These are phyloP conservation scores for Falco peregrinus DNA, from an alignment of 2,797 vertebrate genomes.

Conservation along the genomic window DNA sequence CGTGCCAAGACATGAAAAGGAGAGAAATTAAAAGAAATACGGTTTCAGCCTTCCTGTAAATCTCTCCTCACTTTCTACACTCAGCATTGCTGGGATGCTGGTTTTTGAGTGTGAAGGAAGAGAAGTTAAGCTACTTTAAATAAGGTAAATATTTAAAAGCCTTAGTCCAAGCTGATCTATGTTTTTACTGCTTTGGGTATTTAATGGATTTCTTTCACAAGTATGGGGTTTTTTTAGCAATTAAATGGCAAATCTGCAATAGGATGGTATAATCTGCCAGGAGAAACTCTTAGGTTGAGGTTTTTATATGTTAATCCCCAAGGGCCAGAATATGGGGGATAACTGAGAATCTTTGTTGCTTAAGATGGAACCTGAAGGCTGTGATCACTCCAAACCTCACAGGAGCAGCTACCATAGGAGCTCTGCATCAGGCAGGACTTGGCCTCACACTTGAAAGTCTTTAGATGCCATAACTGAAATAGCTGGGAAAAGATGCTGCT, in stretches of 20 bases:
- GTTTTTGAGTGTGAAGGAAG: background rate
- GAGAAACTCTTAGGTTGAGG: background rate
- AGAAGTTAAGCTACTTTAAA: background rate
- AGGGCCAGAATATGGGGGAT: background rate
- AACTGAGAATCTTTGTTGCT: background rate
- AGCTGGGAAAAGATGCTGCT: constrained; percentile 31
- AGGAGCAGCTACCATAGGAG: background rate
- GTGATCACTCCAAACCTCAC: background rate
- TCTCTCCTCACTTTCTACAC: background rate
- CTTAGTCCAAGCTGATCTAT: background rate
- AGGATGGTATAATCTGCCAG: background rate
- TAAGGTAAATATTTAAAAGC: background rate
- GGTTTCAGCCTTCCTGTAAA: background rate
- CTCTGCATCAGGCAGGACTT: background rate
- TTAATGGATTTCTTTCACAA: background rate
- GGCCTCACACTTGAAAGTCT: background rate
- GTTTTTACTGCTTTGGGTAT: background rate
- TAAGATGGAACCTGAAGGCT: background rate
- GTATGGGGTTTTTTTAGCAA: background rate
- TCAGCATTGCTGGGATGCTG: background rate
- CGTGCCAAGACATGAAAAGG: background rate
- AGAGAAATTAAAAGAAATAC: background rate
- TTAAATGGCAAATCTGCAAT: background rate
- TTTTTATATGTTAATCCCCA: background rate
- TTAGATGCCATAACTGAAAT: background rate